Conservation (phyloP, 2,113 vertebrate genomes). For the Poeciliopsis turrubarensis region DNA sequence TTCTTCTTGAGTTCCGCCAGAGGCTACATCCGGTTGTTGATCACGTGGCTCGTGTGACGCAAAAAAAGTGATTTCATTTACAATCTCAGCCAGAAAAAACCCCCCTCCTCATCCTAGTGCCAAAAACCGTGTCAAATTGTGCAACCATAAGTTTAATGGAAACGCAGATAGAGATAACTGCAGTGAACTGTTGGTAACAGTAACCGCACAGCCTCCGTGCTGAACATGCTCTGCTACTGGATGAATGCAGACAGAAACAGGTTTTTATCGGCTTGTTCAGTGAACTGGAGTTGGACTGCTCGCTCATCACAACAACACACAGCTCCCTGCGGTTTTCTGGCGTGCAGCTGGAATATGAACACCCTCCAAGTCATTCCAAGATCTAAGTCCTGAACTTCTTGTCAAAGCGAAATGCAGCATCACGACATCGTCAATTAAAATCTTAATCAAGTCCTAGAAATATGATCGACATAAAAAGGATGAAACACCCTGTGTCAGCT, state of each 20-base stretch:
- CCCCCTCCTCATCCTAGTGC: too few species aligned
- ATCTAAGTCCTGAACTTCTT: neutral
- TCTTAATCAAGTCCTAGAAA: neutral
- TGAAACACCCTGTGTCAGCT: too few species aligned
- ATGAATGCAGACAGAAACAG: neutral
- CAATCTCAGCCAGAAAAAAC: too few species aligned
- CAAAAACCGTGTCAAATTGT: too few species aligned
- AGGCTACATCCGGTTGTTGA: too few species aligned
- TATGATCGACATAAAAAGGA: neutral
- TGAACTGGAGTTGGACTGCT: neutral
- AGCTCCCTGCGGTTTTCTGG: neutral
- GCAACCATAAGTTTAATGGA: too few species aligned
- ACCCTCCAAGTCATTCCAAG: neutral
- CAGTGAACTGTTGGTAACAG: neutral
- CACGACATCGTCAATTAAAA: neutral
- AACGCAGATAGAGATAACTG: too few species aligned
- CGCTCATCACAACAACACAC: neutral
- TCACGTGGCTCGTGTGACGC: too few species aligned
- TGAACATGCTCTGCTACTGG: neutral
- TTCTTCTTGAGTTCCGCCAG: too few species aligned
- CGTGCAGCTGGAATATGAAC: neutral
- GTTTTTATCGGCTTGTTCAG: neutral
- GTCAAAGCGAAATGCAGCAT: too few species aligned
- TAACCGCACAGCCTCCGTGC: too few species aligned
- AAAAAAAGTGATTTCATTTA: too few species aligned